These are phyloP conservation scores for Emberiza fucata DNA, from an alignment of 2,113 vertebrate genomes.

Conservation along the genomic window DNA sequence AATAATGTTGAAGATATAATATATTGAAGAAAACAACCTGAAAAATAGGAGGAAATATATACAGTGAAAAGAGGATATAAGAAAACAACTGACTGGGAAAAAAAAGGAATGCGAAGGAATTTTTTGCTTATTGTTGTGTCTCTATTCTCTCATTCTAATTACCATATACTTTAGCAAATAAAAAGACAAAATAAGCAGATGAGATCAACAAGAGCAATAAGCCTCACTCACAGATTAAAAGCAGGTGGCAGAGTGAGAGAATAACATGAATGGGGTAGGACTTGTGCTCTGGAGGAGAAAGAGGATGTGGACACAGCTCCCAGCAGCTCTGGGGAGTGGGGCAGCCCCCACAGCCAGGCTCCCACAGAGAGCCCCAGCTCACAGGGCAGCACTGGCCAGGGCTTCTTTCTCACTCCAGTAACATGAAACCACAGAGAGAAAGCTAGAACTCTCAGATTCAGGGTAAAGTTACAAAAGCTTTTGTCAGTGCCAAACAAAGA, in stretches of 20 bases:
- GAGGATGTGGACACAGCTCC: rapidly evolving
- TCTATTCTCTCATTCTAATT: neutral
- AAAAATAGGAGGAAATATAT: neutral
- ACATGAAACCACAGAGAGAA: conserved; percentile 37
- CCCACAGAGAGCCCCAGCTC: neutral
- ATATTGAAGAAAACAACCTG: neutral
- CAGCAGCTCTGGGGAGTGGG: rapidly evolving
- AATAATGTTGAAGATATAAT: neutral
- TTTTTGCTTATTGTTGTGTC: neutral
- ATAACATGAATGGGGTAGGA: neutral
- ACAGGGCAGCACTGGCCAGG: neutral
- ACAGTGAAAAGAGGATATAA: neutral
- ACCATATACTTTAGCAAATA: neutral
- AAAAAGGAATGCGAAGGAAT: neutral
- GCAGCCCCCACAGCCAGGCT: neutral
- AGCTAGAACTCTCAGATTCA: conserved; percentile 1
- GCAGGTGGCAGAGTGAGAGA: neutral
- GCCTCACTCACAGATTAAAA: conserved; percentile 3
- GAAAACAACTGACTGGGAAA: neutral
- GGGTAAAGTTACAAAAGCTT: conserved; percentile 51
- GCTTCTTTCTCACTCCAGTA: conserved; percentile 31
- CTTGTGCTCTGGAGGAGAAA: neutral
- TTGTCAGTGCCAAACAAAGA: conserved; percentile 34
- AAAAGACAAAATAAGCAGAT: conserved; percentile 1
- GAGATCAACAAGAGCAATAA: neutral